These are phyloP conservation scores for Andrena hattorfiana DNA, from an alignment of 2,888 invertebrate species.

Conservation along the genomic window DNA sequence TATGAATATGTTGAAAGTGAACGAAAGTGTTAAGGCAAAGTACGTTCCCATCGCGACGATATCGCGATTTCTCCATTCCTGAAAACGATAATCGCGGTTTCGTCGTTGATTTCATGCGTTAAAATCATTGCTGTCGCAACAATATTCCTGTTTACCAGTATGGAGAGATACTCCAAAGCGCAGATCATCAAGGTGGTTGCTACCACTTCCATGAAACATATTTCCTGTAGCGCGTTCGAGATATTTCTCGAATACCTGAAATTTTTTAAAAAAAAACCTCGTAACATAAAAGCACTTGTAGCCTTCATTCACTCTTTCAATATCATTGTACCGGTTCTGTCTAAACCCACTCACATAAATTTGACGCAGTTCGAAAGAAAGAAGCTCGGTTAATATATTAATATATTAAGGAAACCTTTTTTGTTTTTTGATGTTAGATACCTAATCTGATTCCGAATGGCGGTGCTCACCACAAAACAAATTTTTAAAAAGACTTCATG, in stretches of 20 bases:
- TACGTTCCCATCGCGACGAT: constrained; percentile 49
- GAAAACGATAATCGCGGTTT: neutral
- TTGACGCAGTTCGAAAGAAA: too few species aligned
- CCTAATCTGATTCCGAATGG: too few species aligned
- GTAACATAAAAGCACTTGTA: neutral
- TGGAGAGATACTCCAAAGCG: constrained; percentile 77
- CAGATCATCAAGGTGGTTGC: constrained; percentile 79
- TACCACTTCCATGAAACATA: constrained; percentile 76
- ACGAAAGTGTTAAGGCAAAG: constrained; percentile 50
- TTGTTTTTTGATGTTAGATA: too few species aligned
- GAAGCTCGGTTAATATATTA: too few species aligned
- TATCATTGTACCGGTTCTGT: too few species aligned
- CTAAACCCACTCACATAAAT: too few species aligned
- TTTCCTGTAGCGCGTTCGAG: constrained; percentile 6
- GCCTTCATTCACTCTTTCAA: neutral
- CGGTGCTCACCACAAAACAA: too few species aligned
- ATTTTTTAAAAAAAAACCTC: neutral
- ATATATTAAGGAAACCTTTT: too few species aligned
- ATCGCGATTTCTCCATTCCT: constrained; percentile 39
- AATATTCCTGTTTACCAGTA: constrained; percentile 69
- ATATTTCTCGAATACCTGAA: constrained; percentile 24
- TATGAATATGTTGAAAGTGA: constrained; percentile 67
- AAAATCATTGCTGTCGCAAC: neutral
- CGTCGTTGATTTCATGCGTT: too few species aligned
- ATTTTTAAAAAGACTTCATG: too few species aligned